phyloP scores from a whole-genome alignment of 2,113 vertebrate species.

The Lasiurus borealis region DNA sequence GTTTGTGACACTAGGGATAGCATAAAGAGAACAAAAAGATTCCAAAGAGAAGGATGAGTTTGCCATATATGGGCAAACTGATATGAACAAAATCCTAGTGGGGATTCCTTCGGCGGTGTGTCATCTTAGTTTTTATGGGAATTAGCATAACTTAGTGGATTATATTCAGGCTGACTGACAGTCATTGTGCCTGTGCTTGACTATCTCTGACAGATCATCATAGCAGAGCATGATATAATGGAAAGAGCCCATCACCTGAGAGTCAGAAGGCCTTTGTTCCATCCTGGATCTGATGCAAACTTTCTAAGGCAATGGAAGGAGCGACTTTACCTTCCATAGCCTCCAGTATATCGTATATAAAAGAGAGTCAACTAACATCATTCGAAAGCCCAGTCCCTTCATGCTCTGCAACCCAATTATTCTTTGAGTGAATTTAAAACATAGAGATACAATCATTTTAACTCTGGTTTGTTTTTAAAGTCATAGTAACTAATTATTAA shows the following conservation, averaged over 20 bases:
- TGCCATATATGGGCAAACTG: constrained; percentile 80
- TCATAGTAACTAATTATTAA: constrained; percentile 2
- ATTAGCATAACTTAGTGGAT: constrained; percentile 81
- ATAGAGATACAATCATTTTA: constrained; percentile 42
- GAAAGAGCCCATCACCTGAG: constrained; percentile 69
- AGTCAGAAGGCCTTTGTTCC: constrained; percentile 75
- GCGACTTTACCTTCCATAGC: background rate
- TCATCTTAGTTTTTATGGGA: constrained; percentile 73
- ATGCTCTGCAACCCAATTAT: constrained; percentile 26
- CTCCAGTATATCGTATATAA: constrained; percentile 49
- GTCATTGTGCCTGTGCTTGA: constrained; percentile 71
- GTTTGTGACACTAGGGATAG: constrained; percentile 56
- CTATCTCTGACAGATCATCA: constrained; percentile 78
- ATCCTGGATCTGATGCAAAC: constrained; percentile 30
- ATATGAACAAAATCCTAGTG: constrained; percentile 73
- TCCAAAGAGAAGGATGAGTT: constrained; percentile 77
- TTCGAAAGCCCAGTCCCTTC: background rate
- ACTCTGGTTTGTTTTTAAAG: constrained; percentile 40
- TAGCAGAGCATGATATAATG: constrained; percentile 64
- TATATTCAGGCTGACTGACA: constrained; percentile 76
- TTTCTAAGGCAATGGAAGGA: constrained; percentile 65
- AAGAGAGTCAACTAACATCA: background rate
- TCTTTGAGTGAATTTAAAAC: constrained; percentile 8
- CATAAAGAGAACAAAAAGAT: constrained; percentile 78
- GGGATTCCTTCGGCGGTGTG: constrained; percentile 78